Conservation (phyloP, 2,797 vertebrate genomes). For the Clarias laeviceps region DNA sequence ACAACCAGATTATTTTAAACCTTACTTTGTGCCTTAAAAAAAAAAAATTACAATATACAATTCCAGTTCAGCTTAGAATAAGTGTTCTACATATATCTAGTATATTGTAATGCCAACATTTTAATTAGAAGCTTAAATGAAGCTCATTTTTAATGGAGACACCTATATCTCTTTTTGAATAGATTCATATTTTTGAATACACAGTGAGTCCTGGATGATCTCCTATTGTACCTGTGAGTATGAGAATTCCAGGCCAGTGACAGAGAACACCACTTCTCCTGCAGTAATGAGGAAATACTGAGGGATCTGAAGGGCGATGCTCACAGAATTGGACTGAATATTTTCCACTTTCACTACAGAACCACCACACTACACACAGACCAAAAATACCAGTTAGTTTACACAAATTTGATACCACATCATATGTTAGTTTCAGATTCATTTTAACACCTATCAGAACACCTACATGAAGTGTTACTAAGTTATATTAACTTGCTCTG, state of each 20-base stretch:
- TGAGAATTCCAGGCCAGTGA: conserved; percentile 93
- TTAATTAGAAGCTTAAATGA: background rate
- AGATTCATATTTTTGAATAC: background rate
- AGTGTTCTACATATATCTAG: background rate
- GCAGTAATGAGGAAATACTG: conserved; percentile 94
- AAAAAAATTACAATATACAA: too few species aligned
- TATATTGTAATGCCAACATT: background rate
- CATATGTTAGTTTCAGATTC: background rate
- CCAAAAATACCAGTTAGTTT: conserved; percentile 5
- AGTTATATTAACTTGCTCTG: background rate
- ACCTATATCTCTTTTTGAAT: background rate
- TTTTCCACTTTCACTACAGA: conserved; percentile 67
- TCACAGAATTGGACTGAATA: conserved; percentile 82
- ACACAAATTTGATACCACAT: background rate
- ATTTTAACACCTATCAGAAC: background rate
- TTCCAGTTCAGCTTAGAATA: background rate
- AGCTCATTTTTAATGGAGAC: background rate
- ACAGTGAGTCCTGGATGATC: background rate
- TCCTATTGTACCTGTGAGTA: conserved; percentile 87
- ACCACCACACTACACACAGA: conserved; percentile 65
- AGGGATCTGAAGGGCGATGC: conserved; percentile 94
- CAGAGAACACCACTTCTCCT: conserved; percentile 92
- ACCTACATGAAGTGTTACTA: background rate
- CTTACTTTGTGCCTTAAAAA: background rate
- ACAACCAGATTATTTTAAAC: background rate